These are phyloP conservation scores for Drosophila obscura DNA, from an alignment of 1,140 invertebrate genomes.

Conservation along the genomic window DNA sequence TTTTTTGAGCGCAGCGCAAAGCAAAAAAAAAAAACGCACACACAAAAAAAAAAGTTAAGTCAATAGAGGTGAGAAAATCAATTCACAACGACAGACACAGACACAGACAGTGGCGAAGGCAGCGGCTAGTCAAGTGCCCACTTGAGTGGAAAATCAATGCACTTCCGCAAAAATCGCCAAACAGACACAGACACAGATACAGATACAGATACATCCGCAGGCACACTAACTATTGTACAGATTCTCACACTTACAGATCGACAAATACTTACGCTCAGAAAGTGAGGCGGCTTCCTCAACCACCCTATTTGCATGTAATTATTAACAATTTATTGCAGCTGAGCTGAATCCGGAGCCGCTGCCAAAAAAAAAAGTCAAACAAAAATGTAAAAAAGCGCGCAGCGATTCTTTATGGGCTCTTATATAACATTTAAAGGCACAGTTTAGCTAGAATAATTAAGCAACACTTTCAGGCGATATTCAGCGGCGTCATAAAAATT, in stretches of 20 bases:
- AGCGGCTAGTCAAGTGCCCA: conserved; percentile 63
- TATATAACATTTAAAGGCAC: no score
- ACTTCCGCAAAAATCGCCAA: conserved; percentile 68
- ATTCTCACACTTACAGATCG: conserved; percentile 17
- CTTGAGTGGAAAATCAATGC: conserved; percentile 81
- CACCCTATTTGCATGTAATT: conserved; percentile 20
- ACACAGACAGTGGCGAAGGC: no score
- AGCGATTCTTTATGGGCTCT: neutral
- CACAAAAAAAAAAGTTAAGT: conserved; percentile 22
- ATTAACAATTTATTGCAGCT: conserved; percentile 32
- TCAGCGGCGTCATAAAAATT: no score
- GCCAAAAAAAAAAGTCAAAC: conserved; percentile 23
- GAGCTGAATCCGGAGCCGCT: neutral
- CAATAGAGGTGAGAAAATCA: conserved; percentile 75
- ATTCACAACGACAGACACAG: conserved; percentile 41
- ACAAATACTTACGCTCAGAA: conserved; percentile 13
- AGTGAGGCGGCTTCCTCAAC: conserved; percentile 12
- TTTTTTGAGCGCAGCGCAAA: conserved; percentile 54
- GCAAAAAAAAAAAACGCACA: conserved; percentile 14
- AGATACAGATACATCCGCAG: conserved; percentile 10
- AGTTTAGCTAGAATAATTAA: no score
- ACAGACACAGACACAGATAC: conserved; percentile 28
- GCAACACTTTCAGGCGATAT: no score
- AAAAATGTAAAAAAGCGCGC: conserved; percentile 2
- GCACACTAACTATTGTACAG: conserved; percentile 1